These are phyloP conservation scores for Thaumatotibia leucotreta DNA, from an alignment of 1,140 invertebrate species.

Conservation along the genomic window DNA sequence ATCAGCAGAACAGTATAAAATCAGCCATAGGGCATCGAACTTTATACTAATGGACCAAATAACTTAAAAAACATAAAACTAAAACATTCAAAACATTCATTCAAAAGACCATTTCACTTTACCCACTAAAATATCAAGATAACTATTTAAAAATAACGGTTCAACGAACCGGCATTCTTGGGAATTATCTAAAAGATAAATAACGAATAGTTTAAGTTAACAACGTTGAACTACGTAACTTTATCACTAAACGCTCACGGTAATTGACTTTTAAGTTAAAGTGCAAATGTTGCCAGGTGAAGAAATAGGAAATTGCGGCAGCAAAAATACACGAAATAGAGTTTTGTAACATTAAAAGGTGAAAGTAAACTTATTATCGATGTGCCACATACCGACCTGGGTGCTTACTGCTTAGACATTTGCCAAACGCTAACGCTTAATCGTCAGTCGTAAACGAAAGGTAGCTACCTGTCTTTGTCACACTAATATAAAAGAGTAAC, in stretches of 20 bases:
- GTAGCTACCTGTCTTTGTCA: no score
- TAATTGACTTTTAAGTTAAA: conserved; percentile 7
- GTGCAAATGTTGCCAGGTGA: not conserved
- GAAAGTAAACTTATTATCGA: no score
- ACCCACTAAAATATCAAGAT: not conserved
- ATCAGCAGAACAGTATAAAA: not conserved
- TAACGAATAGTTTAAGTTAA: not conserved
- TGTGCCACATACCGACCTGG: no score
- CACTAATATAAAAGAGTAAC: no score
- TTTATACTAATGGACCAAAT: not conserved
- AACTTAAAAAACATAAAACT: not conserved
- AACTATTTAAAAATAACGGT: not conserved
- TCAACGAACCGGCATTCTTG: not conserved
- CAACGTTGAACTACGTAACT: not conserved
- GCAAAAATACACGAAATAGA: no score
- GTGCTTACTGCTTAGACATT: no score
- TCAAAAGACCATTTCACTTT: not conserved
- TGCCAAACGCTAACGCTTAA: no score
- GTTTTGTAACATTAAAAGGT: no score
- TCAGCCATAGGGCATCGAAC: not conserved
- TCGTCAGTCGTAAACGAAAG: no score
- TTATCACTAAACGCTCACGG: conserved; percentile 7
- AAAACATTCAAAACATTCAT: not conserved
- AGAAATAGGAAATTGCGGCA: not conserved
- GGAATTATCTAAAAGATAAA: conserved; percentile 1